A percentile compares a stretch with the other conserved stretches of the same genome.
phyloP scores from a whole-genome alignment of 2,113 vertebrate genomes.

The Upupa epops region DNA sequence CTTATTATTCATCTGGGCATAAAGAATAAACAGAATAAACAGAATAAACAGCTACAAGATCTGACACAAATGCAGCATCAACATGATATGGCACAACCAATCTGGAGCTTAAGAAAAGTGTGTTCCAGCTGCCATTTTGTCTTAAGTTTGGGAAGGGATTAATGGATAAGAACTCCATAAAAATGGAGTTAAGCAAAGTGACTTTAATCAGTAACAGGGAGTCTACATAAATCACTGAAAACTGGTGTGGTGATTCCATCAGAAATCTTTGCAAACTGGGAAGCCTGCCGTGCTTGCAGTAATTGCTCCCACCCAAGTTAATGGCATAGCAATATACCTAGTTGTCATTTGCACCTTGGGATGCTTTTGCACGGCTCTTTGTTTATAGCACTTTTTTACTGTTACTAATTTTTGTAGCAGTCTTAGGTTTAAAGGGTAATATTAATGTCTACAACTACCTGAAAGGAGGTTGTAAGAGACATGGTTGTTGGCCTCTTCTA shows the following conservation, averaged over 20 bases:
- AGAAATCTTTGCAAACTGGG: not conserved
- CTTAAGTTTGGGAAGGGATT: not conserved
- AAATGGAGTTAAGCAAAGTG: not conserved
- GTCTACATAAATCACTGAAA: not conserved
- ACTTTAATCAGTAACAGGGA: not conserved
- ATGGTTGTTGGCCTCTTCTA: too few relatives aligned
- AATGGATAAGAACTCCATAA: not conserved
- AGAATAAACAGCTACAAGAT: not conserved
- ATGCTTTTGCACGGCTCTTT: not conserved
- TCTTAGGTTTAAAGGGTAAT: constrained; percentile 5
- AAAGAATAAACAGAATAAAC: too few relatives aligned
- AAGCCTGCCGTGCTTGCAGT: not conserved
- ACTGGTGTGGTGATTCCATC: not conserved
- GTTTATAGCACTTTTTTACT: not conserved
- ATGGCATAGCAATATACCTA: not conserved
- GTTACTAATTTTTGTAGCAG: not conserved
- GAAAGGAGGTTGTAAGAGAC: too few relatives aligned
- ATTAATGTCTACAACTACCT: not conserved
- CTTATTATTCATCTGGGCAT: not conserved
- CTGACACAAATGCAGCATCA: not conserved
- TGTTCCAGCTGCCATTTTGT: not conserved
- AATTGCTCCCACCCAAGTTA: not conserved
- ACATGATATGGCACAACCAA: not conserved
- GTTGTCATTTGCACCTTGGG: not conserved
- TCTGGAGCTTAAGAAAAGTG: not conserved